Percentiles rank a stretch among this genome's conserved stretches.
Evolutionary conservation across 2,113 vertebrate species (phyloP).

Genomic region (Uria lomvia): DNA sequence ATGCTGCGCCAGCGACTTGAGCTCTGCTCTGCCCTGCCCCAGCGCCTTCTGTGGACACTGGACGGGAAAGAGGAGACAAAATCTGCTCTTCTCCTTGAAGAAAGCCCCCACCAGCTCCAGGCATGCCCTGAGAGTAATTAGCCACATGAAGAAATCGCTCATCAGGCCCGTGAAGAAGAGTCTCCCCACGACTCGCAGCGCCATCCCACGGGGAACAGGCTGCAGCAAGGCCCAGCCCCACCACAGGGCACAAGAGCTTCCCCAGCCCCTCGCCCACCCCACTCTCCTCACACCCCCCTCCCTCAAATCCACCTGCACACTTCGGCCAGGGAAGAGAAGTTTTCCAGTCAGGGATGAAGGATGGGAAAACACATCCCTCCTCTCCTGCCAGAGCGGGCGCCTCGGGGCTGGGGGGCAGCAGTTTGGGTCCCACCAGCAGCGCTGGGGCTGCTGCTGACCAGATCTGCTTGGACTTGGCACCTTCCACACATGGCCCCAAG

Average conservation of each 20-base stretch:
- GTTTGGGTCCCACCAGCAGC: not conserved
- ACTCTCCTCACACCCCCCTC: not conserved
- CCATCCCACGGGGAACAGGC: accelerated
- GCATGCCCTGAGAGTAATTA: not conserved
- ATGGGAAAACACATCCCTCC: not conserved
- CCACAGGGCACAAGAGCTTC: not conserved
- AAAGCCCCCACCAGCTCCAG: not conserved
- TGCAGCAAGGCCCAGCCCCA: not conserved
- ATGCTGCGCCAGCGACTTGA: not conserved
- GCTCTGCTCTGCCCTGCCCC: not conserved
- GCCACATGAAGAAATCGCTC: accelerated
- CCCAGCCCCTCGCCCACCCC: not conserved
- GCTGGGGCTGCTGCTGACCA: not conserved
- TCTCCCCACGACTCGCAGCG: not conserved
- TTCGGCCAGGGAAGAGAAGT: not conserved
- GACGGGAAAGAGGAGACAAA: not conserved
- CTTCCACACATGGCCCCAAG: not conserved
- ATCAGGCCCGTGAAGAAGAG: not conserved
- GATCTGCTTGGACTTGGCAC: accelerated
- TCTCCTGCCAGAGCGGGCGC: not conserved
- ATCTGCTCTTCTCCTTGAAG: not conserved
- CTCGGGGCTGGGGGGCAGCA: not conserved
- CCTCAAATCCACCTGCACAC: not conserved
- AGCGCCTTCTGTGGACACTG: accelerated
- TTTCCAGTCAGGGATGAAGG: not conserved